Conservation (phyloP, 2,113 vertebrate species). For the Odontophorus gujanensis region DNA sequence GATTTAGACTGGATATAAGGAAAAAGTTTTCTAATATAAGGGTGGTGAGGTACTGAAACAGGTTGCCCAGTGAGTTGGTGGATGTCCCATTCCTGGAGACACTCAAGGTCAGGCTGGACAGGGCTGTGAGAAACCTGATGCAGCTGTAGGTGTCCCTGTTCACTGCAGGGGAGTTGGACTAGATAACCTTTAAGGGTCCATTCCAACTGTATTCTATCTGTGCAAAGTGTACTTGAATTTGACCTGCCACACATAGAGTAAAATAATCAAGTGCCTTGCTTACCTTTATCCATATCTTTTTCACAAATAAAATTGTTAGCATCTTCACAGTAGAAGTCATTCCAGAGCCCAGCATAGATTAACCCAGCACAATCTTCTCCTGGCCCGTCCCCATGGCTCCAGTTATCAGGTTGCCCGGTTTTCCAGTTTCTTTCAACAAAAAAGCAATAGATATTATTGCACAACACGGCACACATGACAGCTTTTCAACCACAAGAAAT, state of each 20-base stretch:
- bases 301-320: conserved; percentile 92
- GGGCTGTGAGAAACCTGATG: too few species aligned
- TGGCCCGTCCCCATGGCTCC: conserved; percentile 82
- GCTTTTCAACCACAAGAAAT: conserved; percentile 59
- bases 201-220: neutral
- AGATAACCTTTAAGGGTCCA: too few species aligned
- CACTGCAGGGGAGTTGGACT: too few species aligned
- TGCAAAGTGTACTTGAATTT: neutral
- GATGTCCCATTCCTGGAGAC: too few species aligned
- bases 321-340: conserved; percentile 93
- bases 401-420: conserved; percentile 93
- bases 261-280: conserved; percentile 22
- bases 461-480: conserved; percentile 29
- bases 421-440: conserved; percentile 90
- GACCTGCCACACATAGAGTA: neutral
- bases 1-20: too few species aligned
- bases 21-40: too few species aligned
- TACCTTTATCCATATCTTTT: conserved; percentile 84
- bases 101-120: too few species aligned
- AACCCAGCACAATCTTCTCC: conserved; percentile 93
- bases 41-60: too few species aligned
- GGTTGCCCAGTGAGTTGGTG: too few species aligned
- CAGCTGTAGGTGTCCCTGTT: too few species aligned
- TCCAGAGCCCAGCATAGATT: conserved; percentile 89
- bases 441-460: conserved; percentile 68